Evolutionary conservation across 2,113 vertebrate genomes (phyloP).

Genomic region (Zeus faber): DNA sequence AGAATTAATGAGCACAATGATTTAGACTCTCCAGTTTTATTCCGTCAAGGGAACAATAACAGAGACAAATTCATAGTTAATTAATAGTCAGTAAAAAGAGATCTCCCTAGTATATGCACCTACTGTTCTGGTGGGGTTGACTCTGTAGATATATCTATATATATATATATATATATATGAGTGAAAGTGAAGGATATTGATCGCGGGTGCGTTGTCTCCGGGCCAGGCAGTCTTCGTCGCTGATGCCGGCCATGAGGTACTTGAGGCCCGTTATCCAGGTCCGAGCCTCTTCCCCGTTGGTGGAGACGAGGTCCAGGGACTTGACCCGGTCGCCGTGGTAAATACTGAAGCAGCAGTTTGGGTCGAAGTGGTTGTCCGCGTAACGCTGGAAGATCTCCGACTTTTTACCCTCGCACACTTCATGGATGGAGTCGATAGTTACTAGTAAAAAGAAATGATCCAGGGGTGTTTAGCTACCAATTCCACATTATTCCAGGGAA

Average conservation of each 20-base stretch:
- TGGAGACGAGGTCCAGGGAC: constrained; percentile 88
- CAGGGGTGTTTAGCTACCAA: neutral
- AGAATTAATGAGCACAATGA: neutral
- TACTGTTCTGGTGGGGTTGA: too few species aligned
- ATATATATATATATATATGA: neutral
- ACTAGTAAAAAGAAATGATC: constrained; percentile 43
- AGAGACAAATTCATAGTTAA: too few species aligned
- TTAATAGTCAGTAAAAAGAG: too few species aligned
- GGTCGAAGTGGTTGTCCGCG: constrained; percentile 85
- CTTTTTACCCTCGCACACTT: constrained; percentile 91
- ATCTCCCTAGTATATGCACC: too few species aligned
- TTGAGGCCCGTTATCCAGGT: constrained; percentile 95
- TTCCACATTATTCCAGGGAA: too few species aligned
- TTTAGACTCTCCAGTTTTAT: too few species aligned
- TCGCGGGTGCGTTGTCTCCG: constrained; percentile 91
- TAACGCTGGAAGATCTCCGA: constrained; percentile 93
- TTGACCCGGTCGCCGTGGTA: constrained; percentile 90
- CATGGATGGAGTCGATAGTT: constrained; percentile 91
- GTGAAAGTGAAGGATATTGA: constrained; percentile 87
- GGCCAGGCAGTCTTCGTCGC: constrained; percentile 92
- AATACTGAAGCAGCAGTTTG: constrained; percentile 96
- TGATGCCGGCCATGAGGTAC: constrained; percentile 95
- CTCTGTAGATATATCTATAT: too few species aligned
- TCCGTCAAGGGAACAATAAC: too few species aligned
- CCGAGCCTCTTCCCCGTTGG: constrained; percentile 82